phyloP scores from a whole-genome alignment of 2,888 invertebrate genomes.

The Drosophila borborema region DNA sequence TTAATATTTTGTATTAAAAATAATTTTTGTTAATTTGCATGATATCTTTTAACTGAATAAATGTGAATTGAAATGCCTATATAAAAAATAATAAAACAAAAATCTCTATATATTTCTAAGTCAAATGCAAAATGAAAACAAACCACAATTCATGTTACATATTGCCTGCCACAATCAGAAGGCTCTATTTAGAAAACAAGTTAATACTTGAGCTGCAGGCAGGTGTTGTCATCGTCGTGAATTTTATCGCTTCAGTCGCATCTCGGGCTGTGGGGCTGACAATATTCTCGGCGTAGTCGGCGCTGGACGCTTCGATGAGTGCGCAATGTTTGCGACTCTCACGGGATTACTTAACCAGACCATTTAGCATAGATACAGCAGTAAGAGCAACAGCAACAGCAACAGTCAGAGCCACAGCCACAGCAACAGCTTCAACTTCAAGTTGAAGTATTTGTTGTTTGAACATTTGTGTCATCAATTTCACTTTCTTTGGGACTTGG shows the following conservation, averaged over 20 bases:
- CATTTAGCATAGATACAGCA: constrained; percentile 70
- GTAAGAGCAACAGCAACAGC: constrained; percentile 22
- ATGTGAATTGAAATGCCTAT: neutral
- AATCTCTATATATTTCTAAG: too few species aligned
- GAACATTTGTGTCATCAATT: constrained; percentile 82
- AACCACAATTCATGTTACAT: neutral
- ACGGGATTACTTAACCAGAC: constrained; percentile 79
- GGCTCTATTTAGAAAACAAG: neutral
- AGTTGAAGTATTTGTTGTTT: constrained; percentile 63
- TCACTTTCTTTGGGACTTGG: constrained; percentile 76
- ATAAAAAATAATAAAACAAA: too few species aligned
- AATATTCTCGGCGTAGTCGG: constrained; percentile 62
- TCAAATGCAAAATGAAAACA: too few species aligned
- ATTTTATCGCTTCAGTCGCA: constrained; percentile 47
- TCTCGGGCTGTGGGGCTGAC: constrained; percentile 53
- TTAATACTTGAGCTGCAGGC: constrained; percentile 65
- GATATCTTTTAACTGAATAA: too few species aligned
- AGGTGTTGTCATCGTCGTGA: constrained; percentile 41
- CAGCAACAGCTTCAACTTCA: constrained; percentile 11
- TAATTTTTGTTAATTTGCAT: too few species aligned
- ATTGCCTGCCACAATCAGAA: neutral
- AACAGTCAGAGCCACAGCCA: neutral
- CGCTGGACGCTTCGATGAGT: constrained; percentile 54
- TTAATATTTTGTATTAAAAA: too few species aligned
- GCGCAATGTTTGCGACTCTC: constrained; percentile 78